These are phyloP conservation scores for Antedon mediterranea DNA, from an alignment of 53 echinoderm and acorn worm genomes.

Conservation along the genomic window DNA sequence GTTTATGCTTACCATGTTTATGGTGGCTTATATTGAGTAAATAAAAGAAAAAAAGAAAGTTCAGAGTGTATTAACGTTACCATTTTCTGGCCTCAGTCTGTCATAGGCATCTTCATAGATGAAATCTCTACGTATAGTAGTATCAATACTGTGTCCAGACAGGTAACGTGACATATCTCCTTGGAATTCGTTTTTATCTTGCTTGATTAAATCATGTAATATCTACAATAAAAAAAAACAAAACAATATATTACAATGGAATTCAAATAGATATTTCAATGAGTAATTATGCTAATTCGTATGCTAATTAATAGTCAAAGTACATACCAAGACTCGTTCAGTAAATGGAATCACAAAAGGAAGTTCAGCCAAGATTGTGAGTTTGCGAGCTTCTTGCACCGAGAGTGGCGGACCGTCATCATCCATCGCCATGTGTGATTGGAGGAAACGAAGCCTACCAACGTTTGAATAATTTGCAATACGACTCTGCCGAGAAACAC, in stretches of 20 bases:
- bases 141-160: slow-evolving; percentile 41
- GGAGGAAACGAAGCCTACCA: slow-evolving; percentile 9
- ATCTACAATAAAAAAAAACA: slow-evolving; percentile 24
- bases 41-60: no score
- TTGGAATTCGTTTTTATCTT: slow-evolving; percentile 48
- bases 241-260: background rate
- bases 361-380: slow-evolving; percentile 78
- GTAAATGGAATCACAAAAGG: slow-evolving; percentile 84
- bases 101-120: slow-evolving; percentile 98
- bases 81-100: slow-evolving; percentile 83
- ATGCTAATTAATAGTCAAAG: no score
- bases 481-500: background rate
- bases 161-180: slow-evolving; percentile 33
- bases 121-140: slow-evolving; percentile 64
- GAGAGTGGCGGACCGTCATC: slow-evolving; percentile 71
- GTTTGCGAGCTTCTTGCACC: slow-evolving; percentile 55
- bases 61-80: slow-evolving; percentile 21
- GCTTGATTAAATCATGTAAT: slow-evolving; percentile 48
- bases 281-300: no score
- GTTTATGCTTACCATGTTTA: no score
- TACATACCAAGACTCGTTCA: slow-evolving; percentile 72
- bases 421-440: slow-evolving; percentile 18
- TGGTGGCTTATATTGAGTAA: no score
- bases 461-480: background rate
- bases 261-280: no score